Base-by-base conservation (phyloP, 2,888 invertebrate genomes). In the Choreutis nemorana region DNA sequence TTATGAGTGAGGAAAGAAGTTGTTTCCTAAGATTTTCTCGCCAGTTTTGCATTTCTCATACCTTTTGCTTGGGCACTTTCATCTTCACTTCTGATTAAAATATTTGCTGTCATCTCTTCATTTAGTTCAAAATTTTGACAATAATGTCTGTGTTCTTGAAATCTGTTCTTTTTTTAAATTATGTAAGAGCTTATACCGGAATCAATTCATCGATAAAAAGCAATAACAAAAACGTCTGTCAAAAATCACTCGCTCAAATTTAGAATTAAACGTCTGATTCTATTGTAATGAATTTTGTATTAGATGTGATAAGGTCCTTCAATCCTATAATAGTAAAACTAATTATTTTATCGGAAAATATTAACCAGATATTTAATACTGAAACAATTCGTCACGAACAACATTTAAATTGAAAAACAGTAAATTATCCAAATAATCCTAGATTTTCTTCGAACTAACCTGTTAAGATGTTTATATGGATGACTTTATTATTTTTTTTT, bases 181-280 rank as follows among this genome's bases (percentile, higher is more conserved):
- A 31, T 26, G 22, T 45, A 45, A 45, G 30, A 40, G 47, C 39
- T 24, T 31, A 29, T 37, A 37, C 35, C 34, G 36, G n/a, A 18
- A 14, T 29, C 42, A 37, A 55, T 53, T 62, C 63, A 66, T 61
- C 59, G 60, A 70, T 50, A 51, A 45, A 56, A 71, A 73, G 70
- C 71, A 73, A 73, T 72, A 72, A 39, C 28, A 20, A 33, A 26
- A 35, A 31, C 30, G 30, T 28, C 33, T 34, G 48, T 50, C n/a
- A n/a, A 45, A 61, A 54, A 57, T 51, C 43, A 53, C n/a, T 59
- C 53, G 75, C 75, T 75, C 77, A 75, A 75, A 55, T 63, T 70
- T 33, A 35, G 33, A 72, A 50, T 34, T 50, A 52, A 54, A n/a
- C 14, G 8, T 15, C n/a, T n/a, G n/a, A n/a, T n/a, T n/a, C n/a